These are phyloP conservation scores for Nymphalis polychloros DNA, from an alignment of 2,888 invertebrate species.

Conservation along the genomic window DNA sequence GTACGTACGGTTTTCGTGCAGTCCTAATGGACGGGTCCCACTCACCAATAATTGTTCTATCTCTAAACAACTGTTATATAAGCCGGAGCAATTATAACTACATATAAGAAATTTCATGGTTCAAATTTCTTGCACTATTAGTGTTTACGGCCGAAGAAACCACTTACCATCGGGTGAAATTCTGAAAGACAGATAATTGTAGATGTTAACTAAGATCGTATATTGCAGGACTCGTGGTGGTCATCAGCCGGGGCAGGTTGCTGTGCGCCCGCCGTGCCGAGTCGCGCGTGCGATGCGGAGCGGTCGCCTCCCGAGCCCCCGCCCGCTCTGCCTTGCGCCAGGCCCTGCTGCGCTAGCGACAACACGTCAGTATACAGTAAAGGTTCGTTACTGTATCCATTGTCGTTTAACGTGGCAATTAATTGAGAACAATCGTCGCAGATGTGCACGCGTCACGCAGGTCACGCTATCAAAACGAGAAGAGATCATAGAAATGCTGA, in stretches of 20 bases:
- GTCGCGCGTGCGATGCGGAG: slow-evolving; percentile 81
- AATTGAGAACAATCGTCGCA: no score
- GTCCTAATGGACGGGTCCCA: no score
- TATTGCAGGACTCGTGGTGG: slow-evolving; percentile 70
- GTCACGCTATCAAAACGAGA: no score
- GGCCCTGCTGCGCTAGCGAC: slow-evolving; percentile 70
- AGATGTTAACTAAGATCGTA: background rate
- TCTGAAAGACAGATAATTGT: no score
- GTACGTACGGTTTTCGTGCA: no score
- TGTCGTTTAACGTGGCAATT: slow-evolving; percentile 12
- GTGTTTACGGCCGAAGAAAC: background rate
- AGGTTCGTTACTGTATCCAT: slow-evolving; percentile 34
- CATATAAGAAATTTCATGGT: no score
- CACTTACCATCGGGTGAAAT: background rate
- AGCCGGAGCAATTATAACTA: no score
- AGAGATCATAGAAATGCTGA: no score
- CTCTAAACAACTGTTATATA: no score
- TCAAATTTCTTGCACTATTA: no score
- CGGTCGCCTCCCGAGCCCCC: slow-evolving; percentile 76
- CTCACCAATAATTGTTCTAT: no score
- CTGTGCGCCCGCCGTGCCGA: slow-evolving; percentile 76
- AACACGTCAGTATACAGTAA: slow-evolving; percentile 60
- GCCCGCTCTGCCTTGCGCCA: slow-evolving; percentile 55
- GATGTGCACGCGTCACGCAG: no score
- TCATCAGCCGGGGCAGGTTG: slow-evolving; percentile 70